Evolutionary conservation across 2,888 invertebrate species (phyloP).

Genomic region (Tetropium fuscum): DNA sequence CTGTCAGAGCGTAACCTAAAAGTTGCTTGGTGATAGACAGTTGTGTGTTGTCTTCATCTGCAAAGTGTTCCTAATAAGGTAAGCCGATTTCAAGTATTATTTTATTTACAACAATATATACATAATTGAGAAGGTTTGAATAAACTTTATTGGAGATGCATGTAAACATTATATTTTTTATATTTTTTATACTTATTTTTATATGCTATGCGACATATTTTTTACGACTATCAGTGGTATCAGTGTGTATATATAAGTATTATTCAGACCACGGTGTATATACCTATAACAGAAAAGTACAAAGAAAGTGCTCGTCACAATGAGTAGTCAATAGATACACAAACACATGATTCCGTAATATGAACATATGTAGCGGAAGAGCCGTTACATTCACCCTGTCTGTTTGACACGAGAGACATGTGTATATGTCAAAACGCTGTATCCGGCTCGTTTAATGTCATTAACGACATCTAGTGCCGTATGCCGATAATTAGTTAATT

Average conservation of each 20-base stretch:
- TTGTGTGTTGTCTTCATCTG: too few species aligned
- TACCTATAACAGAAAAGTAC: too few species aligned
- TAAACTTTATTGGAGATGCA: slow-evolving; percentile 7
- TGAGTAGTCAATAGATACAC: too few species aligned
- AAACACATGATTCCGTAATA: not conserved
- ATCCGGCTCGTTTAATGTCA: slow-evolving; percentile 23
- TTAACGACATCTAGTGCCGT: slow-evolving; percentile 18
- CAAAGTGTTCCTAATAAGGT: slow-evolving; percentile 13
- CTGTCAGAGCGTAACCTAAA: too few species aligned
- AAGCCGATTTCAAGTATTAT: slow-evolving; percentile 8
- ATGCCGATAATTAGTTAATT: slow-evolving; percentile 20
- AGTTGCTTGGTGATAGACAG: too few species aligned
- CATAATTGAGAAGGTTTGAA: slow-evolving; percentile 7
- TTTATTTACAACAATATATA: slow-evolving; percentile 4
- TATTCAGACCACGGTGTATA: too few species aligned
- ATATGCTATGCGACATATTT: too few species aligned
- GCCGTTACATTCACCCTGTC: slow-evolving; percentile 12
- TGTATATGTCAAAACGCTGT: slow-evolving; percentile 11
- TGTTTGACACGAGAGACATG: slow-evolving; percentile 21
- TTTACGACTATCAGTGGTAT: too few species aligned
- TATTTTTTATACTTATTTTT: too few species aligned
- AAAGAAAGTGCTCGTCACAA: too few species aligned
- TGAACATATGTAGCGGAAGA: slow-evolving; percentile 12
- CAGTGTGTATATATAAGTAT: too few species aligned
- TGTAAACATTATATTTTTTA: slow-evolving; percentile 8